A percentile compares a stretch with the other conserved stretches of the same genome.
These are phyloP conservation scores for Rhaphigaster nebulosa DNA, from an alignment of 2,888 invertebrate genomes.

Conservation along the genomic window DNA sequence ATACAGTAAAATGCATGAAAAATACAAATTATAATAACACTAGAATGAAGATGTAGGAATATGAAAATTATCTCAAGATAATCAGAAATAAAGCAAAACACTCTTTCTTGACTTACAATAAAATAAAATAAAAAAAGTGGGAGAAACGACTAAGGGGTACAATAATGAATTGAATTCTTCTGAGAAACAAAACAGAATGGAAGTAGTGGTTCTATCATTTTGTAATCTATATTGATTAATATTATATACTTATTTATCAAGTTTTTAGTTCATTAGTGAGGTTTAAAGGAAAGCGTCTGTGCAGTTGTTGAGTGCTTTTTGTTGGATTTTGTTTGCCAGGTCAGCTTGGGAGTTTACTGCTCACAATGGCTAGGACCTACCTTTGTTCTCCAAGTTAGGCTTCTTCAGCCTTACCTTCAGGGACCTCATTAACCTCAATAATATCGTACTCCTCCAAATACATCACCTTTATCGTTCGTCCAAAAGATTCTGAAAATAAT, in stretches of 20 bases:
- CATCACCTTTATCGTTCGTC: background rate
- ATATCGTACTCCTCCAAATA: background rate
- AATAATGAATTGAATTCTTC: too few species aligned
- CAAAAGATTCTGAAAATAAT: background rate
- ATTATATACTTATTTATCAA: background rate
- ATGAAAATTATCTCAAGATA: too few species aligned
- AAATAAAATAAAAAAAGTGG: too few species aligned
- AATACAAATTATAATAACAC: too few species aligned
- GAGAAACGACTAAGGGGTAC: too few species aligned
- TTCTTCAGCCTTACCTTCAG: background rate
- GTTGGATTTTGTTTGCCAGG: background rate
- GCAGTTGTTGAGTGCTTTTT: conserved; percentile 16
- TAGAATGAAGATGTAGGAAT: too few species aligned
- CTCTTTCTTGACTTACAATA: too few species aligned
- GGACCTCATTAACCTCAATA: background rate
- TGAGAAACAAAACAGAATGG: too few species aligned
- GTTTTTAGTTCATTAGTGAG: background rate
- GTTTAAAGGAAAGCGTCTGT: background rate
- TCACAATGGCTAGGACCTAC: background rate
- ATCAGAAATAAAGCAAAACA: too few species aligned
- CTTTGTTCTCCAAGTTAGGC: background rate
- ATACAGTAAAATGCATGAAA: too few species aligned
- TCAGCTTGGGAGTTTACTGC: background rate
- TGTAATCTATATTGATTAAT: too few species aligned
- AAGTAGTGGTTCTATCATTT: too few species aligned